Evolutionary conservation across 2,113 vertebrate genomes (phyloP).

Genomic region (cat (Felis catus)): F.catus_Fca126_mat1.0 CM031416.1:21783001-21783500

Average conservation of each 20-base stretch:
- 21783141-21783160: not conserved
- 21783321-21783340: not conserved
- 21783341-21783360: not conserved
- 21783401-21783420: not conserved
- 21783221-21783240: not conserved
- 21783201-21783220: not conserved
- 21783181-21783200: not conserved
- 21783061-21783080: not conserved
- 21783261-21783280: slow-evolving; percentile 55
- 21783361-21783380: not conserved
- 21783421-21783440: not conserved
- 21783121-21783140: not conserved
- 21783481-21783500: not conserved
- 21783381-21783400: not conserved
- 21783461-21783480: not conserved
- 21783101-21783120: not conserved
- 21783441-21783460: fast-evolving
- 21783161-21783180: fast-evolving
- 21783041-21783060: fast-evolving
- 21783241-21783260: slow-evolving; percentile 47
- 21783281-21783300: slow-evolving; percentile 1
- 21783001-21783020: not conserved
- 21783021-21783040: not conserved
- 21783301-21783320: not conserved
- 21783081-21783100: not conserved